Evolutionary conservation across 1,140 invertebrate genomes (phyloP).

Genomic region (Megalonaias nervosa): DNA sequence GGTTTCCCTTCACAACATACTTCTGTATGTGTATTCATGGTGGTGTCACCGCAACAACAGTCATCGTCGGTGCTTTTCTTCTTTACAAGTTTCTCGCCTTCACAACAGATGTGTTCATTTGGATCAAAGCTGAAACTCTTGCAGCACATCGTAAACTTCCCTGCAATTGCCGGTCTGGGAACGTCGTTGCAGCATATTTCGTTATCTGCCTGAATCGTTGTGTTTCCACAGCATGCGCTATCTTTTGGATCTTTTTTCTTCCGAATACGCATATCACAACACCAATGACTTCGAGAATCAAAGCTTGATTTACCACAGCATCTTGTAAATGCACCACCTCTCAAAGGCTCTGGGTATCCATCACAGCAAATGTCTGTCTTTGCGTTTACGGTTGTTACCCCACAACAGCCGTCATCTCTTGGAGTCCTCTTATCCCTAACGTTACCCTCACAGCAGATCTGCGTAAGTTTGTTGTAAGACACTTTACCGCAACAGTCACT

Average conservation of each 20-base stretch:
- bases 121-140: slow-evolving; percentile 25
- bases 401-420: slow-evolving; percentile 30
- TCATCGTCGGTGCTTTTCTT: slow-evolving; percentile 19
- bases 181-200: slow-evolving; percentile 13
- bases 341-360: slow-evolving; percentile 22
- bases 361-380: slow-evolving; percentile 34
- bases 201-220: slow-evolving; percentile 4
- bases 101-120: slow-evolving; percentile 15
- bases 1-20: slow-evolving; percentile 18
- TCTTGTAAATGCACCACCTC: slow-evolving; percentile 7
- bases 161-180: slow-evolving; percentile 17
- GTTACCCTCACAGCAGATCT: slow-evolving; percentile 27
- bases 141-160: slow-evolving; percentile 30
- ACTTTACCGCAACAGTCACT: slow-evolving; percentile 32
- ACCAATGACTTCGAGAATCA: slow-evolving; percentile 6
- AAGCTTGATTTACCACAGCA: slow-evolving; percentile 31
- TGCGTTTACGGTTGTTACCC: slow-evolving; percentile 27
- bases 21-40: slow-evolving; percentile 28
- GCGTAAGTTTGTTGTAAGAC: slow-evolving; percentile 21
- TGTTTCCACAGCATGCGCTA: slow-evolving; percentile 26
- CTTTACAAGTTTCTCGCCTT: slow-evolving; percentile 6
- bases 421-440: slow-evolving; percentile 17
- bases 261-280: slow-evolving; percentile 6
- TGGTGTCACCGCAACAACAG: slow-evolving; percentile 30
- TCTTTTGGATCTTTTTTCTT: slow-evolving; percentile 19